Evolutionary conservation across 2,113 vertebrate genomes (phyloP), one percentile per base, ranked within the genome.

Genomic region (Dendrocopos noguchii): DNA sequence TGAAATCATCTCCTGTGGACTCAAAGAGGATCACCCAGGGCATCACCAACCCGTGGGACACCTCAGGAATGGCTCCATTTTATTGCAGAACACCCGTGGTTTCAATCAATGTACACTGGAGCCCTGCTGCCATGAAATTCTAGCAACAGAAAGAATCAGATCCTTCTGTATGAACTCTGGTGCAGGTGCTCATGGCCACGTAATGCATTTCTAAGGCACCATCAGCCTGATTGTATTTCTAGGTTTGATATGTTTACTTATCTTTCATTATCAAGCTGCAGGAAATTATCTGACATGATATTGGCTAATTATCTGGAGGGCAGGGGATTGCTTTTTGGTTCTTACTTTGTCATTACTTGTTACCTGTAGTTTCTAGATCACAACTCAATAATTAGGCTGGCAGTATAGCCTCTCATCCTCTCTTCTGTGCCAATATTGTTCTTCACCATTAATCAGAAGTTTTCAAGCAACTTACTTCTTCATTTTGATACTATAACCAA

Each of bases 41-140:
- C 65, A n/a, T 39, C 27, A n/a, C 4, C 0, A 2, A 8, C 15
- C 7, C 1, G 1, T 12, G 5, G 17, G 8, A 8, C 42, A 56
- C 36, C 44, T 68, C 2, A 3, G 39, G 15, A 8, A 80, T 80
- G 50, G 24, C 15, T 29, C 22, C 31, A 60, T 83, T 83, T 86
- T 70, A 20, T 44, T 5, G 5, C 52, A 73, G 46, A 77, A 63
- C 39, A 86, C 18, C 50, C 44, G 6, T 52, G 36, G 15, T 34
- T 65, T 87, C 31, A 67, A 13, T 22, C 6, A 19, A 16, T 60
- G 22, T 3, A 55, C 16, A 4, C 13, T 86, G 34, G 34, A 55
- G 47, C 31, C 46, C 42, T 4, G 4, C 2, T 57, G 55, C 73
- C 57, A 34, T 19, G 39, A 36, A 67, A 21, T 50, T n/a, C 27